phyloP scores from a whole-genome alignment of 2,888 invertebrate genomes.

The Sphaeridia pumilis region DNA sequence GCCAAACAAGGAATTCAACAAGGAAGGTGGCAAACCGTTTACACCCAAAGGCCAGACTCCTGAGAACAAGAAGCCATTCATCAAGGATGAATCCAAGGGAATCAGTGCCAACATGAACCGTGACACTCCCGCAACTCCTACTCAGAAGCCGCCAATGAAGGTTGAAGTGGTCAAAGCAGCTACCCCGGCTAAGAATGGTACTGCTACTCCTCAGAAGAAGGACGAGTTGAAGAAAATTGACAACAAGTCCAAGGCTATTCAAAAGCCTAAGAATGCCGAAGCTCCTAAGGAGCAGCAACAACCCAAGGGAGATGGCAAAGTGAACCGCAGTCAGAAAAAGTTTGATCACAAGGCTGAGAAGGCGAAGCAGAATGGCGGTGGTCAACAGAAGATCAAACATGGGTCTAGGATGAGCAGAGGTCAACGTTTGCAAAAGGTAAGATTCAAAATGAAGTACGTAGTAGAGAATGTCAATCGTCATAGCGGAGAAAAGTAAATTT shows the following conservation, averaged over 20 bases:
- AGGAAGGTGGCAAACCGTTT: neutral
- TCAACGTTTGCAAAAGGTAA: slow-evolving; percentile 26
- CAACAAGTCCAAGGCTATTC: slow-evolving; percentile 13
- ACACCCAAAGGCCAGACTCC: neutral
- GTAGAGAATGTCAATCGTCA: too few species aligned
- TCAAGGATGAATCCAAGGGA: slow-evolving; percentile 1
- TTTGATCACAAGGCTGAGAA: slow-evolving; percentile 13
- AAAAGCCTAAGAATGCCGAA: slow-evolving; percentile 4
- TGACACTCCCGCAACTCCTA: neutral
- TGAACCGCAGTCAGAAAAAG: slow-evolving; percentile 1
- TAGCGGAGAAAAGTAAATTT: too few species aligned
- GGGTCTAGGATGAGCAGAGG: slow-evolving; percentile 20
- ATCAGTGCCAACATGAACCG: slow-evolving; percentile 12
- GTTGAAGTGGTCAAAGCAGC: slow-evolving; percentile 2
- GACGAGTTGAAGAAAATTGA: slow-evolving; percentile 9
- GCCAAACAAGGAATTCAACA: too few species aligned
- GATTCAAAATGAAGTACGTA: too few species aligned
- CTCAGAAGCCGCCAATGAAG: slow-evolving; percentile 11
- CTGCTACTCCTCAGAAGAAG: neutral
- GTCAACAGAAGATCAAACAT: slow-evolving; percentile 10
- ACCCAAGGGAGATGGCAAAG: neutral
- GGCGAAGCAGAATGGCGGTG: slow-evolving; percentile 14
- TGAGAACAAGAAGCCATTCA: neutral
- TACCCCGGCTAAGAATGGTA: slow-evolving; percentile 1
- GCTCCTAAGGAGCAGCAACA: too few species aligned